A percentile compares a stretch with the other conserved stretches of the same genome.
These are phyloP conservation scores for Rhinolophus ferrumequinum DNA, from an alignment of 2,113 vertebrate genomes.

Conservation along the genomic window DNA sequence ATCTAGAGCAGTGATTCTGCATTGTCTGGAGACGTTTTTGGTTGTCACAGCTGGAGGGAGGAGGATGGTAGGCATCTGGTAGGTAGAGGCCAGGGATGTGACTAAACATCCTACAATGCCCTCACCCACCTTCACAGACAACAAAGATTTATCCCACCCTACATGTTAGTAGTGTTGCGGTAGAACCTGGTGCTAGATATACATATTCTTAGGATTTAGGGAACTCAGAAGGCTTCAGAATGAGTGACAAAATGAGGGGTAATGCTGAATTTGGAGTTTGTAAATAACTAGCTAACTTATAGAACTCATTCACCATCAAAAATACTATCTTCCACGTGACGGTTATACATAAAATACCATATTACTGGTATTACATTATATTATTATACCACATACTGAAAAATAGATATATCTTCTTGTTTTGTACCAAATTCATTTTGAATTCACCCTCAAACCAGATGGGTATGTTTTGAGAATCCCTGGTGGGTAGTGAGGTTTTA, in stretches of 20 bases:
- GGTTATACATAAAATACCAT: not conserved
- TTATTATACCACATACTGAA: not conserved
- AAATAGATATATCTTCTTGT: not conserved
- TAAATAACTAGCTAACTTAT: slow-evolving; percentile 11
- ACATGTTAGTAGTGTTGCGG: not conserved
- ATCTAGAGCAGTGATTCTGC: not conserved
- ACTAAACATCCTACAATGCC: not conserved
- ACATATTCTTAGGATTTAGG: not conserved
- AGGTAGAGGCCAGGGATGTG: not conserved
- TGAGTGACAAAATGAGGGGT: not conserved
- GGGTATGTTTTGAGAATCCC: slow-evolving; percentile 25
- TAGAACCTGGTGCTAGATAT: not conserved
- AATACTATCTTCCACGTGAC: not conserved
- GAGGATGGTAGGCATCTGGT: not conserved
- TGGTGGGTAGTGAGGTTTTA: slow-evolving; percentile 1
- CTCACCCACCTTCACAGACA: not conserved
- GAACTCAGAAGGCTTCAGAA: not conserved
- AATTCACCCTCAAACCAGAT: slow-evolving; percentile 3
- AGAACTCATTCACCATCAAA: not conserved
- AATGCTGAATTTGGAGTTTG: not conserved
- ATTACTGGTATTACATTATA: no score
- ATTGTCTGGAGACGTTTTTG: not conserved
- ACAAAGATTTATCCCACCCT: not conserved
- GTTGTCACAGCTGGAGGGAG: not conserved
- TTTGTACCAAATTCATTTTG: not conserved